Conservation (phyloP, 2,113 vertebrate genomes). For the Cavia porcellus region DNA sequence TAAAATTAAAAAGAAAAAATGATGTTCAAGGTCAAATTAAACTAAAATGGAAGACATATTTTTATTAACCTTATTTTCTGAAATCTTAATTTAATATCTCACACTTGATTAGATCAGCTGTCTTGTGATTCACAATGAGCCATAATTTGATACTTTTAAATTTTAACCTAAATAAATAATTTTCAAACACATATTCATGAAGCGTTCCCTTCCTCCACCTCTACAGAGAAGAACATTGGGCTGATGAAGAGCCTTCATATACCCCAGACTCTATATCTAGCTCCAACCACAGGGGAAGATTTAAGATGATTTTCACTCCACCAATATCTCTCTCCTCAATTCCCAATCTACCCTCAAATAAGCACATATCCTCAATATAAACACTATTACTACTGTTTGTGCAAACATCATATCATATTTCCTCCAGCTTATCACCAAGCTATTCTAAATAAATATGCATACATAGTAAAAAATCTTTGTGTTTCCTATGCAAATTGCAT, state of each 20-base stretch:
- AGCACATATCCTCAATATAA: background rate
- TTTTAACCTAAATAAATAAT: slow-evolving; percentile 12
- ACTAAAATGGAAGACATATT: slow-evolving; percentile 42
- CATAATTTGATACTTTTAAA: slow-evolving; percentile 16
- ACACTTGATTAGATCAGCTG: slow-evolving; percentile 8
- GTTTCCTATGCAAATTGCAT: slow-evolving; percentile 15
- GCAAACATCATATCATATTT: background rate
- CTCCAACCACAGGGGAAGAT: background rate
- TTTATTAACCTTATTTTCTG: slow-evolving; percentile 62
- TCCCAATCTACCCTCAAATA: background rate
- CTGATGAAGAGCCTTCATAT: background rate
- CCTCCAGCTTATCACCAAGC: background rate
- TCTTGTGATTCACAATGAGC: slow-evolving; percentile 27
- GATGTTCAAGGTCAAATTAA: slow-evolving; percentile 39
- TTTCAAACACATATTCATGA: background rate
- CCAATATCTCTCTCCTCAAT: background rate
- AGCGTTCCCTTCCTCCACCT: background rate
- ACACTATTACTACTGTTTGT: background rate
- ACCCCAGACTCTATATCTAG: background rate
- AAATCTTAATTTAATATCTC: slow-evolving; percentile 47
- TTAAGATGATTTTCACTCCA: slow-evolving; percentile 17
- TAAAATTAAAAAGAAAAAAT: background rate
- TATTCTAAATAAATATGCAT: slow-evolving; percentile 54
- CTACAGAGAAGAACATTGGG: background rate
- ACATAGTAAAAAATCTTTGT: background rate